Conservation (phyloP, 2,888 invertebrate species). For the Cerastoderma edule region DNA sequence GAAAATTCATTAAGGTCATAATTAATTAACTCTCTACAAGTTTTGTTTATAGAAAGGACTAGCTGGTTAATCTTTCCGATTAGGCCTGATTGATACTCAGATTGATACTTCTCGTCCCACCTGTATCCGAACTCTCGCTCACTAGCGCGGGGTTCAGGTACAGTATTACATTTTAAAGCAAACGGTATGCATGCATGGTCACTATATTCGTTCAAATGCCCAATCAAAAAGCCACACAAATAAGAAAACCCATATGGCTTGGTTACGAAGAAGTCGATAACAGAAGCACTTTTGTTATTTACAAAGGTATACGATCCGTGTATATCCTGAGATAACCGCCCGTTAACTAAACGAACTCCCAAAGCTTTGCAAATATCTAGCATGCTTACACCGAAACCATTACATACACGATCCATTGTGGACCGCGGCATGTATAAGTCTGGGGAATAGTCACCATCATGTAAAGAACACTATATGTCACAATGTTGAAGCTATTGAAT, state of each 20-base stretch:
- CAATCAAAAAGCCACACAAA: neutral
- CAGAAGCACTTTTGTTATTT: constrained; percentile 7
- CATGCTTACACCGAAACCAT: neutral
- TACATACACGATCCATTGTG: neutral
- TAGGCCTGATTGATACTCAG: too few relatives aligned
- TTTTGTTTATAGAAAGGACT: too few relatives aligned
- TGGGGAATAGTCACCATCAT: constrained; percentile 13
- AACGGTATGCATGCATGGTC: neutral
- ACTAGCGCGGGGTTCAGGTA: too few relatives aligned
- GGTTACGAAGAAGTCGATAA: neutral
- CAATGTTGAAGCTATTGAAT: too few relatives aligned
- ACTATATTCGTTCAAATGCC: neutral
- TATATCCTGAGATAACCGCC: neutral
- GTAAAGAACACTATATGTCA: too few relatives aligned
- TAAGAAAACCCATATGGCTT: neutral
- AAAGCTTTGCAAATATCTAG: neutral
- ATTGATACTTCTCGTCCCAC: too few relatives aligned
- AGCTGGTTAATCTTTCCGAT: too few relatives aligned
- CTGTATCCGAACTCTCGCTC: too few relatives aligned
- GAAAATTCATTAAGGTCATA: too few relatives aligned
- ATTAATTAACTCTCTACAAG: too few relatives aligned
- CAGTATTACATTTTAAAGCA: too few relatives aligned
- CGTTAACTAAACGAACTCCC: constrained; percentile 10
- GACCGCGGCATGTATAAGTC: constrained; percentile 9
- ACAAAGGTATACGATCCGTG: neutral